Evolutionary conservation across 2,797 vertebrate species (phyloP).

Genomic region (Rhinichthys osculus): DNA sequence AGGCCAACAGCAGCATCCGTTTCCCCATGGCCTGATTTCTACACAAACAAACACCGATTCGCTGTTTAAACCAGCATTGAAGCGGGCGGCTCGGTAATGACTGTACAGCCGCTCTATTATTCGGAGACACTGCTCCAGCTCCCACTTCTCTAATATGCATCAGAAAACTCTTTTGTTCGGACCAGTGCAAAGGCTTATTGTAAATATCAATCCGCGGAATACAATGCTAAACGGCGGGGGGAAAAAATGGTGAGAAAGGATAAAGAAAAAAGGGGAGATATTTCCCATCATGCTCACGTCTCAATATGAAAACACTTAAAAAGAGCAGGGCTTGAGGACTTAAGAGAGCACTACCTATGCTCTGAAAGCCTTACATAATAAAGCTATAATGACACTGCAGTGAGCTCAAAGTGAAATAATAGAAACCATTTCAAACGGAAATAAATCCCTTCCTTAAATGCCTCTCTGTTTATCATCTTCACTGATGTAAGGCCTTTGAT

Average conservation of each 20-base stretch:
- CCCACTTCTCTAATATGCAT: constrained; percentile 47
- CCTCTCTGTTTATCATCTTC: constrained; percentile 54
- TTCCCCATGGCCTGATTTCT: constrained; percentile 42
- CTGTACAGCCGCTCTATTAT: constrained; percentile 49
- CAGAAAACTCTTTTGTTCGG: constrained; percentile 56
- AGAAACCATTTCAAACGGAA: constrained; percentile 59
- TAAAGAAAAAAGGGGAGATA: constrained; percentile 32
- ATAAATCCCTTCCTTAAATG: constrained; percentile 60
- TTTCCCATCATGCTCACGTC: constrained; percentile 49
- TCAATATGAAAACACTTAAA: constrained; percentile 44
- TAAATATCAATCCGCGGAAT: constrained; percentile 58
- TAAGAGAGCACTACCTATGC: constrained; percentile 55
- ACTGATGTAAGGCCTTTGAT: constrained; percentile 48
- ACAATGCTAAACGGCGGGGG: constrained; percentile 14
- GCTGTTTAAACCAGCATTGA: constrained; percentile 42
- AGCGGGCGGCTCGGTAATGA: constrained; percentile 37
- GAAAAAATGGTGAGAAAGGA: constrained; percentile 32
- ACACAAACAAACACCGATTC: constrained; percentile 53
- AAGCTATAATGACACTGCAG: constrained; percentile 60
- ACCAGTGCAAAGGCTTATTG: constrained; percentile 40
- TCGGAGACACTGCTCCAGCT: constrained; percentile 45
- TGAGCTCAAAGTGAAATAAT: constrained; percentile 57
- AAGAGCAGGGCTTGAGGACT: constrained; percentile 39
- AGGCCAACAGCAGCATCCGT: constrained; percentile 40
- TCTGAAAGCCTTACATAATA: constrained; percentile 58